phyloP scores from a whole-genome alignment of 2,888 invertebrate species.

The Autographa gamma region DNA sequence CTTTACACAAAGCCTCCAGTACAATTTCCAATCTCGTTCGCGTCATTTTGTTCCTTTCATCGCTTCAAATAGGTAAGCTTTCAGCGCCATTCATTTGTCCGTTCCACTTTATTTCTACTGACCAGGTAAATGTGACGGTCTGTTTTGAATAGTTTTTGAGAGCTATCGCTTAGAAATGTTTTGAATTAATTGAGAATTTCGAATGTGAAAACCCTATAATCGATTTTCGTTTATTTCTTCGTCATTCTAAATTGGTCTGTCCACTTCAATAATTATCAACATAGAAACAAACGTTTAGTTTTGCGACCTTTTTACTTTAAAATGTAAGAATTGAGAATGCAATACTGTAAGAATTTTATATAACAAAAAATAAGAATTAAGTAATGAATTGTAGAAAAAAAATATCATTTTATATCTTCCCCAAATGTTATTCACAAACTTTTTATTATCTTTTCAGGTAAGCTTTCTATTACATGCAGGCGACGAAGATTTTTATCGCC shows the following conservation, averaged over 20 bases:
- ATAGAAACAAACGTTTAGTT: no score
- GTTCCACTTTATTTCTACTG: slow-evolving; percentile 36
- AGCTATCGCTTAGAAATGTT: not conserved
- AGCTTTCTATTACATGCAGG: slow-evolving; percentile 13
- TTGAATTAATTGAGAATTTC: no score
- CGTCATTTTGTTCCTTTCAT: slow-evolving; percentile 48
- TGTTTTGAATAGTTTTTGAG: not conserved
- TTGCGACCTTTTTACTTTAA: no score
- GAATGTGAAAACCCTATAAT: no score
- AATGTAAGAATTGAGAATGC: no score
- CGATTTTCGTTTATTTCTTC: no score
- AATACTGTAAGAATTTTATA: no score
- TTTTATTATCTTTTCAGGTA: slow-evolving; percentile 43
- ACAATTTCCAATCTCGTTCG: slow-evolving; percentile 51
- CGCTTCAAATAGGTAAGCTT: slow-evolving; percentile 49
- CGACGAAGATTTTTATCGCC: slow-evolving; percentile 16
- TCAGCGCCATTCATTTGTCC: slow-evolving; percentile 47
- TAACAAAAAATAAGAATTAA: no score
- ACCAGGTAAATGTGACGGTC: slow-evolving; percentile 15
- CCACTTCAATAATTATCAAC: no score
- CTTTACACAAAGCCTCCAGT: slow-evolving; percentile 46
- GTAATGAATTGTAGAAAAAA: no score
- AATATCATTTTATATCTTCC: no score
- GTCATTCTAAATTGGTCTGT: no score
- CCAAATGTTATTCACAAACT: not conserved